Conservation (phyloP, 2,888 invertebrate species). For the Catocala sponsa region DNA sequence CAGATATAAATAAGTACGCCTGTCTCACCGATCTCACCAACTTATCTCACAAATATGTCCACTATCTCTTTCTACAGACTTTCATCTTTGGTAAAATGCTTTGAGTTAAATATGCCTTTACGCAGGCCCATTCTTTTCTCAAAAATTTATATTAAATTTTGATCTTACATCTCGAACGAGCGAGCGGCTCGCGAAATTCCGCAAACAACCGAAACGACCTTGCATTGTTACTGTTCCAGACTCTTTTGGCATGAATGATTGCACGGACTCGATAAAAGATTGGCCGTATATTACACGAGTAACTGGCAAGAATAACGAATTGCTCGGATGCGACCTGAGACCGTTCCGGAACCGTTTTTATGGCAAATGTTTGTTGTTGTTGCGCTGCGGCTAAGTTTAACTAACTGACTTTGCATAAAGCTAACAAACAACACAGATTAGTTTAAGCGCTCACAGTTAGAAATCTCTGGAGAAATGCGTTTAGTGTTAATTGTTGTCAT, state of each 20-base stretch:
- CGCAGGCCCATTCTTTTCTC: conserved; percentile 26
- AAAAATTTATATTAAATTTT: conserved; percentile 45
- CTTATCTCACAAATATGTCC: conserved; percentile 69
- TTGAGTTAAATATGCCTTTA: conserved; percentile 34
- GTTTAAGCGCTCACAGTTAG: conserved; percentile 32
- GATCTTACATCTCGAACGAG: conserved; percentile 41
- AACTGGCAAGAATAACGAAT: conserved; percentile 24
- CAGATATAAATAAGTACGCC: conserved; percentile 74
- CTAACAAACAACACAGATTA: conserved; percentile 56
- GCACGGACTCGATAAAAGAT: conserved; percentile 53
- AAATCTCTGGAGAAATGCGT: conserved; percentile 30
- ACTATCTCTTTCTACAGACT: conserved; percentile 60
- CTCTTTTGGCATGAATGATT: conserved; percentile 58
- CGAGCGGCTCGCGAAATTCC: conserved; percentile 57
- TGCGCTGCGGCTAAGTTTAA: conserved; percentile 52
- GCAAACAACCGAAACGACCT: conserved; percentile 67
- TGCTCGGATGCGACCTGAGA: conserved; percentile 24
- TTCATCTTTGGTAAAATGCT: conserved; percentile 51
- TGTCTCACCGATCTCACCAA: conserved; percentile 65
- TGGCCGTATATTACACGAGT: conserved; percentile 41
- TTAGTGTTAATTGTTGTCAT: conserved; percentile 18
- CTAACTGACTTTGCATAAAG: conserved; percentile 56
- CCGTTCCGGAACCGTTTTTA: conserved; percentile 31
- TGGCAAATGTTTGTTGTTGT: conserved; percentile 44
- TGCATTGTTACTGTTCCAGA: conserved; percentile 68